Base-by-base conservation (phyloP, 1,140 invertebrate genomes). In the Drosophila lacteicornis region DNA sequence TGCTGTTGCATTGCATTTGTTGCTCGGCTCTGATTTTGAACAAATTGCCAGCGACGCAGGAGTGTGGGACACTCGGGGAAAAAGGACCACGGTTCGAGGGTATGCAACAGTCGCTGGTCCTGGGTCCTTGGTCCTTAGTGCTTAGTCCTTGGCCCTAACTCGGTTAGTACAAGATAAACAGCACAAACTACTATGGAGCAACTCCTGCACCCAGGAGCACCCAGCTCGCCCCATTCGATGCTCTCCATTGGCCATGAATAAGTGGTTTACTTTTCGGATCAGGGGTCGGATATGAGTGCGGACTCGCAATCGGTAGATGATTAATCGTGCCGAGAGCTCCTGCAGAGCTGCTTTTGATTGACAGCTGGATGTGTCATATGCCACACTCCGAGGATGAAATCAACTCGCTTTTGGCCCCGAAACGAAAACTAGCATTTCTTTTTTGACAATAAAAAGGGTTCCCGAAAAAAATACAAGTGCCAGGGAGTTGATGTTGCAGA, bases 1-100 rank as follows among this genome's bases (percentile, higher is more conserved):
- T 87, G 83, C 84, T 87, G 84, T 87, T 87, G 84, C 84, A 87
- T 87, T 87, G 84, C 84, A 87, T 87, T 87, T 87, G 84, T 87
- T 87, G 84, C 84, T 87, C 58, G 80, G 76, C 78, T 87, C 87
- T 87, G 84, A 87, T 87, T 87, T 87, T 90, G 76, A 88, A 86
- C 83, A 86, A 86, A 86, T 86, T 86, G 83, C 83, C 80, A 87
- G 75, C 69, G 85, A 87, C 86, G 66, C 76, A 40, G 53, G 53
- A 38, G 53, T 56, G 47, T 40, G n/a, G 47, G 19, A 22, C 19
- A 2, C 3, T 40, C 9, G 43, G 61, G 47, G 2, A 2, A 25
- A 55, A 38, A 25, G 53, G 36, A 56, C 53, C 53, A 56, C 53
- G 33, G 36, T 56, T 56, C 53, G 43, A 36, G 45, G 73, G 50